phyloP scores from a whole-genome alignment of 2,888 invertebrate species.

The Metellina segmentata region DNA sequence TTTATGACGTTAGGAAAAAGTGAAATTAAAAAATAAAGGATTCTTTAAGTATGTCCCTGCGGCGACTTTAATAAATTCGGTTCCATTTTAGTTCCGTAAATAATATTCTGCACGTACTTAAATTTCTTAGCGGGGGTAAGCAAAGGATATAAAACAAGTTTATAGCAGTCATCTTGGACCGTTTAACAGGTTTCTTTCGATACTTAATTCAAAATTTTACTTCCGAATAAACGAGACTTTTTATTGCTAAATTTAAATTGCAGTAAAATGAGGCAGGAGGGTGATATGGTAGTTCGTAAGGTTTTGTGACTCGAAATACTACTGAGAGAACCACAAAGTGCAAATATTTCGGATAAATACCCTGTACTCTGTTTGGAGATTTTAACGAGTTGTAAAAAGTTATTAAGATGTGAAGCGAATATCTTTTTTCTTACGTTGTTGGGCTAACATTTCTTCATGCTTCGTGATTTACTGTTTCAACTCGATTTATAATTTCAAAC shows the following conservation, averaged over 20 bases:
- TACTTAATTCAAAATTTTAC: background rate
- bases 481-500: too few species aligned
- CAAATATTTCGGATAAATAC: background rate
- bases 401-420: too few species aligned
- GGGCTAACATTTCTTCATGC: too few species aligned
- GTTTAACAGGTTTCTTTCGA: slow-evolving; percentile 1
- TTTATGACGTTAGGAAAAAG: background rate
- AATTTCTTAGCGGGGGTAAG: background rate
- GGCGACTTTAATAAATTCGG: background rate
- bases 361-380: too few species aligned
- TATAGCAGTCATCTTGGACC: background rate
- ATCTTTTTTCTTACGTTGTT: too few species aligned
- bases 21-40: background rate
- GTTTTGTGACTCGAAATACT: background rate
- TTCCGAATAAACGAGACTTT: background rate
- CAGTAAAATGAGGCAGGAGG: background rate
- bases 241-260: background rate
- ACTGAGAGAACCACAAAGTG: background rate
- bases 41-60: background rate
- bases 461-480: too few species aligned
- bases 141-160: background rate
- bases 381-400: too few species aligned
- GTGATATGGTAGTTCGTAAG: background rate
- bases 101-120: background rate
- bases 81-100: background rate